Base-by-base conservation (phyloP, 2,113 vertebrate species). In the Dasypus novemcinctus region DNA sequence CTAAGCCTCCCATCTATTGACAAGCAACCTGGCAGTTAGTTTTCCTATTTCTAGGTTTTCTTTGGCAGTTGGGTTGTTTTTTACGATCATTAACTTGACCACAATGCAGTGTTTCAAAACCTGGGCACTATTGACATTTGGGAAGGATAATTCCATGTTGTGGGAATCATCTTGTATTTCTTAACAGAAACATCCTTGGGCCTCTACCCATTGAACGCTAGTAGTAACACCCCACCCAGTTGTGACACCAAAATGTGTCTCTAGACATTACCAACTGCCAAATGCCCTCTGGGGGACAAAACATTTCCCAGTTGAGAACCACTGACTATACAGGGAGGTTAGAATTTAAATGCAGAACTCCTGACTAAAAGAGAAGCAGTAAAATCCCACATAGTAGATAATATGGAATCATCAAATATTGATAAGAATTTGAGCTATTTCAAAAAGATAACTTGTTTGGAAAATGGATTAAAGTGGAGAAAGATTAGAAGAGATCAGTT, bases 391-490 rank as follows among this genome's bases (percentile, higher is more conserved):
- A 89, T 54, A 89, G 25, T 54, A 80, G 72, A 43, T 59, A 1
- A 14, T 7, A 75, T 29, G 27, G 23, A 46, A 41, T 15, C 82
- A 31, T 86, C 23, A 79, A 68, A 79, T 29, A 1, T 46, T 59
- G 21, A 9, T 78, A 83, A 93, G 38, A 46, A 59, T 33, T 81
- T n/a, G 46, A 87, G 54, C 33, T 74, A 20, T 66, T 86, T 90
- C 8, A 87, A 49, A 93, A 86, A 29, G 52, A 74, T 29, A 29
- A 17, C 23, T 38, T 68, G 10, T 36, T 68, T 78, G 25, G 15
- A 94, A 91, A 95, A 63, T 20, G 27, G 75, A 59, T 36, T 91
- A 87, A 92, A 94, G 4, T 33, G 14, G n/a, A 76, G 38, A 72
- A 95, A 59, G 9, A 49, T 41, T 66, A 54, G 52, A 87, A 9